Evolutionary conservation across 2,888 invertebrate species (phyloP).

Genomic region (Neoaliturus tenellus): DNA sequence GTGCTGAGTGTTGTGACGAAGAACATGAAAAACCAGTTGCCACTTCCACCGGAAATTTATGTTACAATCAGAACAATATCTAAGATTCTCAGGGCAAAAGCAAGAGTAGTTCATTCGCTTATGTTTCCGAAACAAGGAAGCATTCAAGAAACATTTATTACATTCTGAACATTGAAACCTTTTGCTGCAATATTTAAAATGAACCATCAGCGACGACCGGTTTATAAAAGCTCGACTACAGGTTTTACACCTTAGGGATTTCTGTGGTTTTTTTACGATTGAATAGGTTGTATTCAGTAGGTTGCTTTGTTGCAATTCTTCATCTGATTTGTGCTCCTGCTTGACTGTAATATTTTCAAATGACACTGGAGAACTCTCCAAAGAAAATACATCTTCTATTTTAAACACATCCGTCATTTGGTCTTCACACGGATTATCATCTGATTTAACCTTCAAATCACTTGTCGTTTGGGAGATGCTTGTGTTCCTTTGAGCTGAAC

Average conservation of each 20-base stretch:
- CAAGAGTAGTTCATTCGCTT: background rate
- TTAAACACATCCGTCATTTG: background rate
- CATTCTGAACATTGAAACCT: constrained; percentile 33
- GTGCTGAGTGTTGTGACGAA: background rate
- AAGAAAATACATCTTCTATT: constrained; percentile 37
- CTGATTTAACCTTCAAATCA: background rate
- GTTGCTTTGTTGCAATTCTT: background rate
- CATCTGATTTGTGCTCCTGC: background rate
- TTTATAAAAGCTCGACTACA: background rate
- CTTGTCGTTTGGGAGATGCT: background rate
- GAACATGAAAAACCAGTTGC: constrained; percentile 20
- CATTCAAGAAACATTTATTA: constrained; percentile 12
- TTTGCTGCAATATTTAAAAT: background rate
- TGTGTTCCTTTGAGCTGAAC: background rate
- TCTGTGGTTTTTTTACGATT: background rate
- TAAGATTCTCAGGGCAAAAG: background rate
- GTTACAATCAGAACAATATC: constrained; percentile 11
- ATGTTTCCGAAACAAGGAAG: background rate
- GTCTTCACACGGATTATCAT: background rate
- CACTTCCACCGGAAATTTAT: constrained; percentile 17
- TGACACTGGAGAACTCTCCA: background rate
- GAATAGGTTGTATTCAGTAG: background rate
- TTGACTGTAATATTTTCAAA: constrained; percentile 7
- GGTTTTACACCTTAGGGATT: background rate
- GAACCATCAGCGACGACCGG: background rate